Evolutionary conservation across 53 echinoderm and acorn worm species (phyloP).

Genomic region (Antedon mediterranea): DNA sequence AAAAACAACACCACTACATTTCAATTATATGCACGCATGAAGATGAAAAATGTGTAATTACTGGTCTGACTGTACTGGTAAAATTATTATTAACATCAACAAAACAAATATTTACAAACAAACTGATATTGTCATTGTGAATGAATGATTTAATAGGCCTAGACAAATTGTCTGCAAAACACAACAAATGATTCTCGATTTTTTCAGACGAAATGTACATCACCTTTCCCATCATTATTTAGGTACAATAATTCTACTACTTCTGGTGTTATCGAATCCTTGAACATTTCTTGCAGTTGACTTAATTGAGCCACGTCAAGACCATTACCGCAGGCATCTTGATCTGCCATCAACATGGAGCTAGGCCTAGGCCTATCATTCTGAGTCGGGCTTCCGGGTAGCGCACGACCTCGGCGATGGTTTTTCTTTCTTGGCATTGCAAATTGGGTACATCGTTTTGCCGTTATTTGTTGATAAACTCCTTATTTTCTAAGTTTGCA

Average conservation of each 20-base stretch:
- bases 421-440: not conserved
- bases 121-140: too few species aligned
- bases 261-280: not conserved
- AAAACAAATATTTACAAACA: too few species aligned
- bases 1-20: too few species aligned
- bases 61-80: too few species aligned
- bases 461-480: not conserved
- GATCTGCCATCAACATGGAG: not conserved
- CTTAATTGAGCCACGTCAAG: not conserved
- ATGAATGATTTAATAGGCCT: too few species aligned
- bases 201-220: not conserved
- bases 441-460: not conserved
- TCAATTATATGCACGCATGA: too few species aligned
- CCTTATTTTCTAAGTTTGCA: not conserved
- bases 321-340: not conserved
- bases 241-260: not conserved
- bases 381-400: not conserved
- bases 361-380: not conserved
- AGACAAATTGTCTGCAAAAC: too few species aligned
- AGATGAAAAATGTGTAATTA: too few species aligned
- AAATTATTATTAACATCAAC: too few species aligned
- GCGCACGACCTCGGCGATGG: not conserved
- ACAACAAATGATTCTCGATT: too few species aligned
- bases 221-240: not conserved
- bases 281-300: not conserved